phyloP scores from a whole-genome alignment of 2,113 vertebrate species.

The Astur gentilis region DNA sequence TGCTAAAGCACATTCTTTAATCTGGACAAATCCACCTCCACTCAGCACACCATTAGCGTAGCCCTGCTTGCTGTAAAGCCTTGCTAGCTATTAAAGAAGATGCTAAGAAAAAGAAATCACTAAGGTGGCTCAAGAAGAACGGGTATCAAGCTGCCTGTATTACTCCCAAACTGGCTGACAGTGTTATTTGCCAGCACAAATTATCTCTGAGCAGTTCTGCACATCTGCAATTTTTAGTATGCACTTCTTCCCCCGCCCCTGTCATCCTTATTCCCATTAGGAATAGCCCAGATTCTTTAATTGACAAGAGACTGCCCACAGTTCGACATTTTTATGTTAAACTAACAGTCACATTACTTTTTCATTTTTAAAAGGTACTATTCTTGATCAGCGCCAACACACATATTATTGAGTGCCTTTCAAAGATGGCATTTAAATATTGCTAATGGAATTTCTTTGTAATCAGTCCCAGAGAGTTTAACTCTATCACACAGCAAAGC shows the following conservation, averaged over 20 bases:
- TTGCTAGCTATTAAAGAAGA: background rate
- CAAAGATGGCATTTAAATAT: slow-evolving; percentile 70
- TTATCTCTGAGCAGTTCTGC: slow-evolving; percentile 53
- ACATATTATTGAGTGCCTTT: slow-evolving; percentile 67
- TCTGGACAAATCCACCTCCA: slow-evolving; percentile 7
- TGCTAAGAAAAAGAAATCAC: slow-evolving; percentile 9
- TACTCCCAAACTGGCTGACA: slow-evolving; percentile 46
- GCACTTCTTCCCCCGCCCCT: background rate
- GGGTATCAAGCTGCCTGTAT: slow-evolving; percentile 41
- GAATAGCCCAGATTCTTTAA: slow-evolving; percentile 72
- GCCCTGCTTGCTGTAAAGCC: background rate
- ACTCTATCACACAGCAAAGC: slow-evolving; percentile 48
- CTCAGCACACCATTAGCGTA: background rate
- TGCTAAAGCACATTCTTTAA: slow-evolving; percentile 7
- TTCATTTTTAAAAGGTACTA: slow-evolving; percentile 70
- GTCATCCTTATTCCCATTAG: slow-evolving; percentile 58
- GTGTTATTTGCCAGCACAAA: slow-evolving; percentile 56
- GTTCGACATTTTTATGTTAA: slow-evolving; percentile 71
- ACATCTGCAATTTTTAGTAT: slow-evolving; percentile 55
- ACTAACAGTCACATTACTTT: slow-evolving; percentile 71
- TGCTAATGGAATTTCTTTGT: slow-evolving; percentile 74
- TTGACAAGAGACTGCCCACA: slow-evolving; percentile 69
- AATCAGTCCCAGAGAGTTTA: slow-evolving; percentile 68
- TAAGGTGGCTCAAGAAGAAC: slow-evolving; percentile 1
- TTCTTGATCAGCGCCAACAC: slow-evolving; percentile 68